phyloP scores from a whole-genome alignment of 2,888 invertebrate species.

The Calephelis perditalis region DNA sequence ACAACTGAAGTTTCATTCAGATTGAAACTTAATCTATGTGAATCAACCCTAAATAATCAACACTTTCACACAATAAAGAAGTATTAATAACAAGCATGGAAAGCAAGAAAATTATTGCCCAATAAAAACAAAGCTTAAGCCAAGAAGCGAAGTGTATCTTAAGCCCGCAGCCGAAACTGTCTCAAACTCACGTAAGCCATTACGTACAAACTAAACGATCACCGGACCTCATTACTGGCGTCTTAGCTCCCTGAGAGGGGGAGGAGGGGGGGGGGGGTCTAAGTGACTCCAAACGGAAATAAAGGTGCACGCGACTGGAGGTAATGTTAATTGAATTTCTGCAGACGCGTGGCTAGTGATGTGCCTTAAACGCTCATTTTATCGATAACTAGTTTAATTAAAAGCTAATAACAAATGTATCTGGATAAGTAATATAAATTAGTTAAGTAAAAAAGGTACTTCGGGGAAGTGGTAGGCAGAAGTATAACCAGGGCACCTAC shows the following conservation, averaged over 20 bases:
- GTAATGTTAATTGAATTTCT: constrained; percentile 80
- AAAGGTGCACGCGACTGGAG: constrained; percentile 79
- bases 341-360: constrained; percentile 62
- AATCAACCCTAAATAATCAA: not conserved
- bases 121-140: constrained; percentile 27
- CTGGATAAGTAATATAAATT: no score
- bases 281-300: constrained; percentile 78
- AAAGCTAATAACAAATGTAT: no score
- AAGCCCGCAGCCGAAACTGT: constrained; percentile 31
- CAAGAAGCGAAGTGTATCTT: constrained; percentile 24
- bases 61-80: not conserved
- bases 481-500: no score
- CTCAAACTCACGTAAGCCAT: constrained; percentile 65
- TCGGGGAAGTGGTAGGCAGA: no score
- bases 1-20: no score
- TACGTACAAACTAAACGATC: constrained; percentile 74
- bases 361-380: constrained; percentile 32
- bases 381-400: constrained; percentile 24
- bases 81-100: constrained; percentile 1
- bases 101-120: constrained; percentile 2
- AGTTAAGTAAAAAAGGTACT: no score
- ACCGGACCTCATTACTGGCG: constrained; percentile 74
- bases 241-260: constrained; percentile 42
- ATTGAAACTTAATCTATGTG: no score
- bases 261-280: constrained; percentile 37